Conservation (phyloP, 2,888 invertebrate species). For the Papilio demoleus region DNA sequence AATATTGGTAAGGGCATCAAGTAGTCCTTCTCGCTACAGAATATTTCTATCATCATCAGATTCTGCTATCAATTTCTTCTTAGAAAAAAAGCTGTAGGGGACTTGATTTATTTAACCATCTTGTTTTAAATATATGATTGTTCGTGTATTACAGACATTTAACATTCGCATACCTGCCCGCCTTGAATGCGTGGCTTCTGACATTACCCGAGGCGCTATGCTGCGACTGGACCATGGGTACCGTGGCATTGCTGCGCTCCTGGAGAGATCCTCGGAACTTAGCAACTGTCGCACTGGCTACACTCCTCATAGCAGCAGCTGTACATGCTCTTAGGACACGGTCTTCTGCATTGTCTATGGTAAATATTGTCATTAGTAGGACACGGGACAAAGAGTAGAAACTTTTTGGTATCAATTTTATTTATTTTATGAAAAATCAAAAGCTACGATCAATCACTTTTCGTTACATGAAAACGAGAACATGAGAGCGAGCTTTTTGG, state of each 20-base stretch:
- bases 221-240: constrained; percentile 99
- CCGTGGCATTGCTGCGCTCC: constrained; percentile 92
- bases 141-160: constrained; percentile 85
- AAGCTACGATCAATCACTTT: background rate
- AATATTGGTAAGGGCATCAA: too few relatives aligned
- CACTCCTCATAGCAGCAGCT: constrained; percentile 83
- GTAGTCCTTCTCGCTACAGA: too few relatives aligned
- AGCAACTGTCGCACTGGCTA: constrained; percentile 88
- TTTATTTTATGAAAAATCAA: background rate
- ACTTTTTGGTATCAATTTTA: too few relatives aligned
- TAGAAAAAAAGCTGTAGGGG: too few relatives aligned
- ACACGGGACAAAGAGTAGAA: background rate
- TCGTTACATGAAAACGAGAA: background rate
- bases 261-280: constrained; percentile 92
- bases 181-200: constrained; percentile 95
- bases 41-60: too few relatives aligned
- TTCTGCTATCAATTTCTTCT: too few relatives aligned
- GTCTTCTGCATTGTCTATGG: constrained; percentile 78
- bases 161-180: constrained; percentile 96
- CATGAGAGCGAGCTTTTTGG: too few relatives aligned
- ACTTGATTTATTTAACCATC: too few relatives aligned
- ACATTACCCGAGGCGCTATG: constrained; percentile 95
- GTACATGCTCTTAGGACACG: constrained; percentile 74
- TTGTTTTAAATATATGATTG: too few relatives aligned
- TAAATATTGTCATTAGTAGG: constrained; percentile 47